Conservation (phyloP, 1,140 invertebrate species). For the Neodiprion pinetum region DNA sequence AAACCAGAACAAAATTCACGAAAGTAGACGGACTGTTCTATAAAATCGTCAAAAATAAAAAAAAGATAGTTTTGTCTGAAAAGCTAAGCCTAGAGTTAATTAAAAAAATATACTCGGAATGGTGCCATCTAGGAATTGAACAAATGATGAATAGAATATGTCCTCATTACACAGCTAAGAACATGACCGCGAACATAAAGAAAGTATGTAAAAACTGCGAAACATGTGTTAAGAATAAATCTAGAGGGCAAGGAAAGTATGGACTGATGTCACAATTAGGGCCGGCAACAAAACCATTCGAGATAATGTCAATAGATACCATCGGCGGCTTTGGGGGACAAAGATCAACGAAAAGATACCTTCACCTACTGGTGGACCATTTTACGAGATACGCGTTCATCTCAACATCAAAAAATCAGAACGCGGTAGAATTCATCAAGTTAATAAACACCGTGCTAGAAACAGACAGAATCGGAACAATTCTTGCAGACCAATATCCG, state of each 20-base stretch:
- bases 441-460: constrained; percentile 38
- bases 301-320: constrained; percentile 52
- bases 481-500: constrained; percentile 28
- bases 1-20: no score
- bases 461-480: constrained; percentile 35
- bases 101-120: constrained; percentile 14
- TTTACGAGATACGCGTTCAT: constrained; percentile 27
- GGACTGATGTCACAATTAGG: constrained; percentile 34
- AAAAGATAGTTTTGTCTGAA: no score
- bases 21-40: no score
- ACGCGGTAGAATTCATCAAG: constrained; percentile 48
- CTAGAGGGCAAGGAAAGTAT: constrained; percentile 22
- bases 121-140: constrained; percentile 16
- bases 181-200: constrained; percentile 21
- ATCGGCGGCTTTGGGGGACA: constrained; percentile 45
- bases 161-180: constrained; percentile 24
- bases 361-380: constrained; percentile 32
- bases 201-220: constrained; percentile 21
- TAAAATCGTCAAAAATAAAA: no score
- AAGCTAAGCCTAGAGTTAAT: constrained; percentile 1
- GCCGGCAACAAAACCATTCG: constrained; percentile 22
- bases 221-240: constrained; percentile 32
- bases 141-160: constrained; percentile 26
- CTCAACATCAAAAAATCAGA: constrained; percentile 37
- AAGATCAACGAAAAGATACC: constrained; percentile 44